Base-by-base conservation (phyloP, 1,140 invertebrate species). In the Drosophila nasuta region DNA sequence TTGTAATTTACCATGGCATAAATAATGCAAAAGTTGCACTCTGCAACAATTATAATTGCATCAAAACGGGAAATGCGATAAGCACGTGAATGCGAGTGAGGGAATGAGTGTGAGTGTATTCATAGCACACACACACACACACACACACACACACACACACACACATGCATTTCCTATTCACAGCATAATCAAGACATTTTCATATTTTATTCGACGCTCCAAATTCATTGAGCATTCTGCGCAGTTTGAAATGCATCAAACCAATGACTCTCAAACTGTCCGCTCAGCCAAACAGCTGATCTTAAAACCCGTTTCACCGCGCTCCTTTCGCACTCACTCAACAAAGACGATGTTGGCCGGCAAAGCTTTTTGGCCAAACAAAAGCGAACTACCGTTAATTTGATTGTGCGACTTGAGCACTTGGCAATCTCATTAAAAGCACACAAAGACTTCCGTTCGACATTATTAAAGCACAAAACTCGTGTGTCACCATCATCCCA, bases 371-470 rank as follows among this genome's bases (percentile, higher is more conserved):
- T 54, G 51, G n/a, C n/a, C 51, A 25, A 54, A 57, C 7, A 57
- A 28, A 52, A 52, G 5, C 28, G 48, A 54, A 73, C 15, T 43
- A 68, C 71, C 71, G 71, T 74, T 74, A 74, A 74, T 74, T 74
- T 67, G 70, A 59, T 67, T 58, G 70, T 43, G 62, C 58, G 49
- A 71, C 67, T 52, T 51, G 38, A 62, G 45, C 41, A 51, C 52
- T 72, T 70, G 20, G 68, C 41, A 64, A 35, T 59, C 69, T 66
- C 69, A 72, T 72, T 72, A 72, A 66, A 51, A 58, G 46, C 70
- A 52, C 69, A 54, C 56, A 74, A 68, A 74, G 64, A 74, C 71
- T 74, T 74, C 71, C 71, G 71, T 68, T 74, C 65, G 56, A 68
- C 62, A 57, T 65, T 30, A 72, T 51, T 41, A 58, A 72, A 57